Conservation (phyloP, 1,140 invertebrate genomes). For the Periplaneta americana region DNA sequence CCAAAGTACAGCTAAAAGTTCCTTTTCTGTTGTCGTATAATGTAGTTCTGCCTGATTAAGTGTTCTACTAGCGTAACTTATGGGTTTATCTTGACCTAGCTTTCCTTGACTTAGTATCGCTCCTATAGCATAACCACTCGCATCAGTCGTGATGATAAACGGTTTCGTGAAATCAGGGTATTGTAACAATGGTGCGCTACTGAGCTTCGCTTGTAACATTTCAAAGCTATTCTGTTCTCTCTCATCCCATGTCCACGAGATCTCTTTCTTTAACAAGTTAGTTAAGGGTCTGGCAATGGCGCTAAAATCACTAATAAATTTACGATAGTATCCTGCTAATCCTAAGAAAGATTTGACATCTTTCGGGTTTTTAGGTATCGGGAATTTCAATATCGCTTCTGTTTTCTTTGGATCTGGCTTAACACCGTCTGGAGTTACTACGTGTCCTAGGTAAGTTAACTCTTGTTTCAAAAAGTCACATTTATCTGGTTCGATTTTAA, state of each 20-base stretch:
- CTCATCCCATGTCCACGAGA: conserved; percentile 27
- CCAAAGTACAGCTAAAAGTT: too few species aligned
- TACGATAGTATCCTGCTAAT: background rate
- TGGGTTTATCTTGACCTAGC: too few species aligned
- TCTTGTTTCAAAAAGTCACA: background rate
- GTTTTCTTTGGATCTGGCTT: background rate
- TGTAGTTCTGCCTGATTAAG: too few species aligned
- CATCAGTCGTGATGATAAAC: conserved; percentile 13
- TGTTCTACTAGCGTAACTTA: too few species aligned
- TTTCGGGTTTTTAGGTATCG: background rate
- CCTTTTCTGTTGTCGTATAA: too few species aligned
- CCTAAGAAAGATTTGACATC: background rate
- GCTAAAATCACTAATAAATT: background rate
- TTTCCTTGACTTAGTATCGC: conserved; percentile 18
- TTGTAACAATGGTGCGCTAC: conserved; percentile 1
- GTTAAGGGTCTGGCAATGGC: background rate
- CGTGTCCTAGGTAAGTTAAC: background rate
- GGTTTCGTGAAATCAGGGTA: conserved; percentile 4
- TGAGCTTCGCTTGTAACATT: too few species aligned
- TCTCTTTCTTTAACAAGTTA: conserved; percentile 31
- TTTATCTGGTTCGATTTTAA: background rate
- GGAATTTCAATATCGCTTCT: background rate
- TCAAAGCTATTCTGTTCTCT: conserved; percentile 19
- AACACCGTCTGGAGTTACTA: background rate
- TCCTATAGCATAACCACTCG: conserved; percentile 17